A percentile compares a stretch with the other conserved stretches of the same genome.
Conservation (phyloP, 2,113 vertebrate genomes). For the Myxocyprinus asiaticus region DNA sequence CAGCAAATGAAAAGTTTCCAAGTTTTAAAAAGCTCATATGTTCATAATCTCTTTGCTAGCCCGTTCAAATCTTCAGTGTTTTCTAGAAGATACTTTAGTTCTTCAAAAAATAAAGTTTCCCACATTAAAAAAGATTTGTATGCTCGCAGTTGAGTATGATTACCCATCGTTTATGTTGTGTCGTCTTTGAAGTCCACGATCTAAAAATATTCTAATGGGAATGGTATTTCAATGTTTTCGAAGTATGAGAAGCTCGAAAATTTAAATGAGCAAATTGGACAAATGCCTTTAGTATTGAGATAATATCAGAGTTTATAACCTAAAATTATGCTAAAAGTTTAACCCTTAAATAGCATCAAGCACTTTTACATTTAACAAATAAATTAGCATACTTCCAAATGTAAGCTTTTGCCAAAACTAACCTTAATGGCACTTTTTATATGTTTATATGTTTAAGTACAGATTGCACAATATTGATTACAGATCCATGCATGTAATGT, state of each 20-base stretch:
- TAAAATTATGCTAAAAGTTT: neutral
- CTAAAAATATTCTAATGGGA: slow-evolving; percentile 37
- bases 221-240: neutral
- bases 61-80: no score
- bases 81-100: slow-evolving; percentile 37
- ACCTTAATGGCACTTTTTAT: neutral
- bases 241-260: slow-evolving; percentile 19
- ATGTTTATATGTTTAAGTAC: neutral
- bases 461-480: neutral
- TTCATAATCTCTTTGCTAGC: no score
- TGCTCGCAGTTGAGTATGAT: slow-evolving; percentile 50
- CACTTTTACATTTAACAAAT: neutral
- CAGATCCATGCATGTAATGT: neutral
- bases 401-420: neutral
- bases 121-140: neutral
- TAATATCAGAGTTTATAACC: neutral
- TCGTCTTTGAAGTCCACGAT: neutral
- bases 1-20: no score
- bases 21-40: no score
- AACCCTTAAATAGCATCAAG: slow-evolving; percentile 22
- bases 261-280: neutral
- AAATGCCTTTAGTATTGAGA: neutral
- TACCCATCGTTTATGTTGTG: neutral
- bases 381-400: neutral
- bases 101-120: slow-evolving; percentile 50